phyloP scores from a whole-genome alignment of 2,888 invertebrate genomes.

The Sesamia inferens region DNA sequence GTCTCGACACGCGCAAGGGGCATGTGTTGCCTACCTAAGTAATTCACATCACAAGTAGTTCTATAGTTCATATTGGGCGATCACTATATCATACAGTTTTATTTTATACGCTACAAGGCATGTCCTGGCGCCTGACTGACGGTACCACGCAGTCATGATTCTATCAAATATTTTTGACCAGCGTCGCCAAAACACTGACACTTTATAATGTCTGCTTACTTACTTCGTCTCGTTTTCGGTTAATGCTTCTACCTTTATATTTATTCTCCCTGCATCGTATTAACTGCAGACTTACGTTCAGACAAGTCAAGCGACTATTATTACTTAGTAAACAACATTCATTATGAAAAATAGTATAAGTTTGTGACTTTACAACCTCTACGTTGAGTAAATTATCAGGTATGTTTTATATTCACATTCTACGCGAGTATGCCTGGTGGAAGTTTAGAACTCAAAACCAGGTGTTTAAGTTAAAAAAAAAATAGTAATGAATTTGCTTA shows the following conservation, averaged over 20 bases:
- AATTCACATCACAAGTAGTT: conserved; percentile 13
- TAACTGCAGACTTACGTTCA: conserved; percentile 19
- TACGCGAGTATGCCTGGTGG: background rate
- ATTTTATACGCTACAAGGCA: conserved; percentile 9
- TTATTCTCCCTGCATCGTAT: conserved; percentile 2
- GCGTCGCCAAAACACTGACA: background rate
- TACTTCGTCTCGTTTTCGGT: conserved; percentile 2
- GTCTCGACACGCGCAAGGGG: conserved; percentile 17
- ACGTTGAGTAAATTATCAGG: conserved; percentile 5
- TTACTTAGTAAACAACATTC: conserved; percentile 1
- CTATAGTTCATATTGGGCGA: background rate
- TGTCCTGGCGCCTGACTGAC: conserved; percentile 18
- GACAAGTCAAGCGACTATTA: conserved; percentile 15
- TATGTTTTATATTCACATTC: background rate
- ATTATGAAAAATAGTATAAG: conserved; percentile 12
- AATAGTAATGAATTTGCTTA: background rate
- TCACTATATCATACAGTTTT: conserved; percentile 12
- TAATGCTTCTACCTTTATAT: background rate
- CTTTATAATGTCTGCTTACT: background rate
- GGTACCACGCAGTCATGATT: background rate
- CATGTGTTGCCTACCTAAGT: conserved; percentile 34
- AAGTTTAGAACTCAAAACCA: background rate
- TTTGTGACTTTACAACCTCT: conserved; percentile 9
- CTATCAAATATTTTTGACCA: conserved; percentile 6
- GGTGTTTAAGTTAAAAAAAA: background rate